Base-by-base conservation (phyloP, 2,797 vertebrate genomes). In the Hippocampus kuda region DNA sequence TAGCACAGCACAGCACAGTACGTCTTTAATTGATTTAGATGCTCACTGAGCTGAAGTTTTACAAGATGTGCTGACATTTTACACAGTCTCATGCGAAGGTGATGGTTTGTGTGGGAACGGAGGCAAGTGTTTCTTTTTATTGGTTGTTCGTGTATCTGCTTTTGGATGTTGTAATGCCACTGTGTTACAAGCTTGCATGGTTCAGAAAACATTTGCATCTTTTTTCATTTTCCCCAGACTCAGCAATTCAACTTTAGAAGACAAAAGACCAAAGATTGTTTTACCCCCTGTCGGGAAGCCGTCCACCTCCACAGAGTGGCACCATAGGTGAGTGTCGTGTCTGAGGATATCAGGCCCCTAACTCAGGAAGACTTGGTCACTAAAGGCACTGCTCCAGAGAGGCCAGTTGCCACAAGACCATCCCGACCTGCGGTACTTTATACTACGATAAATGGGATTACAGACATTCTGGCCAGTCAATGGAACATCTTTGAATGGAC, bases 201-300 rank as follows among this genome's bases (percentile, higher is more conserved):
- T 38, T 48, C 18, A 48, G 5, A 65, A 38, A 41, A n/a, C 22
- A 44, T 27, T 48, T 15, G 4, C 16, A 20, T 49, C 24, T 22
- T 30, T 67, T 68, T 77, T 65, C 27, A 56, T 49, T 81, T 72
- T 38, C 56, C 46, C 68, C 70, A 88, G 83, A 63, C 27, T 51
- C 27, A n/a, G 7, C 71, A 76, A 75, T n/a, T 46, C 75, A 9
- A 65, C 67, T 7, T 15, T 13, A 34, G 57, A n/a, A 24, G 72
- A 76, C 13, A 72, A 74, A 68, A 68, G 41, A 1, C 27, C 38
- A n/a, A 4, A 15, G 1, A 53, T 5, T 20, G 24, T 68, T 79
- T 64, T 76, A 51, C 71, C 69, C 5, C 57, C 72, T 34, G 15
- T 71, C 54, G 56, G 38, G 26, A 69, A 68, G 63, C 38, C 68